Base-by-base conservation (phyloP, 2,113 vertebrate genomes). In the Crocuta crocuta region DNA sequence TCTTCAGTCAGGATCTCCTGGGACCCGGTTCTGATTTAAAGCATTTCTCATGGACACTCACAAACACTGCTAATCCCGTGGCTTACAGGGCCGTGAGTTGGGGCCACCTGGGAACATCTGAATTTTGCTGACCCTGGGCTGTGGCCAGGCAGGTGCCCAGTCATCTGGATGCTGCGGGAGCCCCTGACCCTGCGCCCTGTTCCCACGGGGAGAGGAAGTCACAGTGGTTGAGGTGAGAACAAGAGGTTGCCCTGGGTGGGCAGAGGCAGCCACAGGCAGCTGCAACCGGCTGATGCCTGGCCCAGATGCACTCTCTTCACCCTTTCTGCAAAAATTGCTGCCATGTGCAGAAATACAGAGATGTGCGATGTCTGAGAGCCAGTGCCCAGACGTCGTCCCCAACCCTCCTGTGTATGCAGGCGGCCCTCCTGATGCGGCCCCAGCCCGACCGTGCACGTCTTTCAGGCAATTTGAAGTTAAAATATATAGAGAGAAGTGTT, bases 281-380 rank as follows among this genome's bases (percentile, higher is more conserved):
- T 55, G 93, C 90, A 33, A 1, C 61, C 23, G n/a, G n/a, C 35
- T 58, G 26, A 31, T 9, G 24, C 66, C 74, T 2, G 15, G 66
- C 85, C 74, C 86, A 58, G n/a, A 65, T 31, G 66, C 48, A 10
- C 16, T 21, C 76, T 86, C 61, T 17, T 76, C 70, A 24, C 35
- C 9, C 86, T 86, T 58, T 65, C 71, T 96, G 95, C 97, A 97
- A 87, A 97, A 89, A 80, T 1, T 17, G 94, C 97, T 87, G 87
- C 66, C 39, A 4, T 15, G 55, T 90, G 95, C 96, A 89, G 82
- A 97, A 95, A 94, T 48, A 79, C 12, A 70, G 48, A 93, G 70
- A 28, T 0, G 2, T 31, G 74, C 71, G 7, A 7, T 5, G 4
- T 4, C 53, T 48, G 78, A 76, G 48, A 74, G 73, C 4, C 1